phyloP scores from a whole-genome alignment of 2,888 invertebrate species.

The Ormia ochracea region DNA sequence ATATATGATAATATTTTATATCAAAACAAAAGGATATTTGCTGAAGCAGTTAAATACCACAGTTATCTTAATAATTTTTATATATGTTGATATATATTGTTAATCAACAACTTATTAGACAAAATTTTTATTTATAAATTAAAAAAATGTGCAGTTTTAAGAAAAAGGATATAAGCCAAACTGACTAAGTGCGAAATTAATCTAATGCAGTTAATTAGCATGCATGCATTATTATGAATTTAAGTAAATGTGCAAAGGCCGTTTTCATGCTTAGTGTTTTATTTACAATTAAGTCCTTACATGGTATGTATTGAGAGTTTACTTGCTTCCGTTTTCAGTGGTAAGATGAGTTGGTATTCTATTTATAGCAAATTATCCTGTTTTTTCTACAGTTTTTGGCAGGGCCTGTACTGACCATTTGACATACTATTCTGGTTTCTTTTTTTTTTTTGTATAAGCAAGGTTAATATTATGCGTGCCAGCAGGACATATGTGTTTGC shows the following conservation, averaged over 20 bases:
- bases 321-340: not conserved
- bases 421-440: conserved; percentile 33
- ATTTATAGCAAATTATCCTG: conserved; percentile 35
- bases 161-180: not conserved
- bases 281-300: not conserved
- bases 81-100: no score
- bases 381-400: conserved; percentile 40
- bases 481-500: conserved; percentile 45
- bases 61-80: no score
- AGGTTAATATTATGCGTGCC: conserved; percentile 34
- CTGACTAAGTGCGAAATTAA: not conserved
- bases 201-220: no score
- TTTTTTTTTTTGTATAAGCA: not conserved
- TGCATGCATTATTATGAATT: no score
- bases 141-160: not conserved
- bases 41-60: no score
- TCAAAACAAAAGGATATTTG: no score
- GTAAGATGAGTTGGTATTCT: conserved; percentile 21
- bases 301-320: not conserved
- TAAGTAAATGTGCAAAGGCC: no score
- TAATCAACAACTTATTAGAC: no score
- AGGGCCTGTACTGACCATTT: conserved; percentile 27
- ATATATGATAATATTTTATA: no score
- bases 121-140: no score
- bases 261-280: no score